Base-by-base conservation (phyloP, 2,113 vertebrate species). In the Chaenogobius annularis region DNA sequence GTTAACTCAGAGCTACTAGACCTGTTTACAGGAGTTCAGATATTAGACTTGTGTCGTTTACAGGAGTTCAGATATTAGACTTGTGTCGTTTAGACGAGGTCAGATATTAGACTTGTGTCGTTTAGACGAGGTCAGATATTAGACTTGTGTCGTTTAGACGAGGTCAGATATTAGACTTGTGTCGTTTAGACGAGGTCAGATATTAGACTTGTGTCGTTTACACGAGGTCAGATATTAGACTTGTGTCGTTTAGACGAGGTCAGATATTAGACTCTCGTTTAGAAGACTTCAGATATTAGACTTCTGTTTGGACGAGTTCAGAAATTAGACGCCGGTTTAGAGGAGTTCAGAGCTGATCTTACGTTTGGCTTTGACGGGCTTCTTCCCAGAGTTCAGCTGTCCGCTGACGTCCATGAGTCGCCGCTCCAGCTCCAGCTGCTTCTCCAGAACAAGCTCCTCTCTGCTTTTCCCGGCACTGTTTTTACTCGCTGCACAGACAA, bases 321-420 rank as follows among this genome's bases (percentile, higher is more conserved):
- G 26, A 35, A 2, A 31, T 31, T 4, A 31, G 26, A 31, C 26
- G 26, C 4, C 4, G 13, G n/a, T 3, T 46, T 9, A n/a, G 1
- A 31, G 26, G 26, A 31, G 26, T 31, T 31, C 26, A 31, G 26
- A 31, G n/a, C n/a, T n/a, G n/a, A n/a, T 31, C 1, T 31, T 31
- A n/a, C n/a, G 91, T 90, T 98, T 98, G 84, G 75, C 87, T 83
- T 98, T 98, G 0, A 91, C 85, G 3, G 95, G 95, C 72, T 98
- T 98, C 90, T 97, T 97, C 67, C 93, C 88, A 0, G 96, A 97
- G 86, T 97, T 97, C 19, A 98, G 95, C 77, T 98, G 96, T 0
- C 96, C 96, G 0, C 96, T 97, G 78, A 98, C 96, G 0, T 98
- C 96, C 71, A 96, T 95, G 77, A 98, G 87, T 62, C 96, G 83